phyloP scores from a whole-genome alignment of 2,888 invertebrate species.

The Galerucella pusilla region DNA sequence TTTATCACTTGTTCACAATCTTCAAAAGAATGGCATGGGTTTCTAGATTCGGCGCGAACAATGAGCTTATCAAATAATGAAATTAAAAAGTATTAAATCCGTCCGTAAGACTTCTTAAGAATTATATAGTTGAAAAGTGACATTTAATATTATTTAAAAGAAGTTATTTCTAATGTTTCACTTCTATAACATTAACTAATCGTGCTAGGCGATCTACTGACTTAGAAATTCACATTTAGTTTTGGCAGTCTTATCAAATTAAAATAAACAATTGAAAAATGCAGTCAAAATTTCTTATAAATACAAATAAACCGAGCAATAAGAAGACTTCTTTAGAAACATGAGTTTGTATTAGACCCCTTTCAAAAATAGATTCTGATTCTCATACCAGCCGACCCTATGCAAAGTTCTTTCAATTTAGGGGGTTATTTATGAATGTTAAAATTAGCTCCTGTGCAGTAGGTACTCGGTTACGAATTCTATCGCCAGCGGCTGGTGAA shows the following conservation, averaged over 20 bases:
- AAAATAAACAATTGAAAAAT: constrained; percentile 27
- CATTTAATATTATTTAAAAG: not conserved
- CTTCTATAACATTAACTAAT: constrained; percentile 34
- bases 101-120: not conserved
- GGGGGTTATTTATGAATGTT: too few species aligned
- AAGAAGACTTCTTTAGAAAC: constrained; percentile 39
- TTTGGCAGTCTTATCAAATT: constrained; percentile 53
- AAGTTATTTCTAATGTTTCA: not conserved
- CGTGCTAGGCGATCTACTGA: constrained; percentile 51
- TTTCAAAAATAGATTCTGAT: too few species aligned
- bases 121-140: not conserved
- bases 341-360: not conserved
- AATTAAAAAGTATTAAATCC: not conserved
- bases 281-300: constrained; percentile 35
- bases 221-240: constrained; percentile 51
- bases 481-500: too few species aligned
- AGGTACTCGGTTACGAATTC: too few species aligned
- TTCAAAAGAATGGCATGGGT: too few species aligned
- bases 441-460: too few species aligned
- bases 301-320: constrained; percentile 30
- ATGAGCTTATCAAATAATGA: too few species aligned
- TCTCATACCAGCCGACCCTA: too few species aligned
- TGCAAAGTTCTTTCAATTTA: not conserved
- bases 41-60: too few species aligned
- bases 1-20: too few species aligned